A percentile compares a stretch with the other conserved stretches of the same genome.
These are phyloP conservation scores for Dinocampus coccinellae DNA, from an alignment of 2,888 invertebrate genomes.

Conservation along the genomic window DNA sequence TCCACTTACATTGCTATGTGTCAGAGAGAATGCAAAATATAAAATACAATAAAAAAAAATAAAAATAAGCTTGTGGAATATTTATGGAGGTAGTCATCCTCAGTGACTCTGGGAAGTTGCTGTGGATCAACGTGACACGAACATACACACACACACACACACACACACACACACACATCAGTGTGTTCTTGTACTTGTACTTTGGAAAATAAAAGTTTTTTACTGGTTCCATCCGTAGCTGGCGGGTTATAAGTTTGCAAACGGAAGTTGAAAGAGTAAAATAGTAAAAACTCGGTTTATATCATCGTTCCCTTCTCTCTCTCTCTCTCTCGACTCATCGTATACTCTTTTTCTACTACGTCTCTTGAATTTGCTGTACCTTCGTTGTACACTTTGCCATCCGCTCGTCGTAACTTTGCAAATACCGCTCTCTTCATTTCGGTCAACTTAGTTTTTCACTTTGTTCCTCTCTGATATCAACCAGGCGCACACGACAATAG, in stretches of 20 bases:
- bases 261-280: conserved; percentile 28
- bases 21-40: neutral
- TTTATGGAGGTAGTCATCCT: conserved; percentile 33
- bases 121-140: conserved; percentile 32
- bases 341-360: conserved; percentile 7
- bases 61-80: conserved; percentile 22
- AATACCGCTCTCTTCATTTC: conserved; percentile 45
- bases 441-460: conserved; percentile 53
- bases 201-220: conserved; percentile 34
- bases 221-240: conserved; percentile 24
- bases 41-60: neutral
- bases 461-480: conserved; percentile 31
- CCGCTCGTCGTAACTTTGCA: conserved; percentile 46
- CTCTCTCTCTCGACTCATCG: neutral
- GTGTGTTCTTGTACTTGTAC: conserved; percentile 20
- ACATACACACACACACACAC: too few species aligned
- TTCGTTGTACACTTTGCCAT: neutral
- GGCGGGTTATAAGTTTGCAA: conserved; percentile 35
- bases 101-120: conserved; percentile 31
- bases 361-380: neutral
- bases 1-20: neutral
- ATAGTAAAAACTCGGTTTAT: conserved; percentile 27
- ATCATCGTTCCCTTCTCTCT: conserved; percentile 14
- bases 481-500: conserved; percentile 38
- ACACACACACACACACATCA: too few species aligned